Conservation (phyloP, 1,140 invertebrate species). For the Lordiphosa mommai region DNA sequence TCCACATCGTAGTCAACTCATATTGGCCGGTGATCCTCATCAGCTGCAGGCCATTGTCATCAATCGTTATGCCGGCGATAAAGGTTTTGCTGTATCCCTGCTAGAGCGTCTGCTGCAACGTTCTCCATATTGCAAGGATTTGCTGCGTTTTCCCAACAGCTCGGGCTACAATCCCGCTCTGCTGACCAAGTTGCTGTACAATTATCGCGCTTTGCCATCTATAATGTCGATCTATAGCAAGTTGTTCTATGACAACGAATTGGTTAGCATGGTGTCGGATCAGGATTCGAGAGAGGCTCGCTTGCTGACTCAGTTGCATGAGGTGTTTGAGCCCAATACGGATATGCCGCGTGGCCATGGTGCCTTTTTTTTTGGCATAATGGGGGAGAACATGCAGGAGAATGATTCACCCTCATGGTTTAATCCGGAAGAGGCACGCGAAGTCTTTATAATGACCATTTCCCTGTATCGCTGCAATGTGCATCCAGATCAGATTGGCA, state of each 20-base stretch:
- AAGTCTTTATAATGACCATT: slow-evolving; percentile 81
- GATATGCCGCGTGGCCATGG: slow-evolving; percentile 82
- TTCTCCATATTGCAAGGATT: slow-evolving; percentile 85
- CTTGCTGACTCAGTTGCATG: slow-evolving; percentile 24
- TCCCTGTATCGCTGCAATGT: slow-evolving; percentile 85
- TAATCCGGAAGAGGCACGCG: slow-evolving; percentile 91
- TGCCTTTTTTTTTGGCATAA: slow-evolving; percentile 90
- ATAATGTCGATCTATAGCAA: slow-evolving; percentile 88
- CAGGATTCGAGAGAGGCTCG: slow-evolving; percentile 43
- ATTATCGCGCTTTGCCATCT: slow-evolving; percentile 89
- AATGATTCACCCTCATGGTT: slow-evolving; percentile 92
- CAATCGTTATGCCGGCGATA: slow-evolving; percentile 83
- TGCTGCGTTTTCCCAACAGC: slow-evolving; percentile 76
- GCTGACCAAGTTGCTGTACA: slow-evolving; percentile 87
- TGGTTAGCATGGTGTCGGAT: slow-evolving; percentile 68
- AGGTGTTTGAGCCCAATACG: not conserved
- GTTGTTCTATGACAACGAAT: slow-evolving; percentile 87
- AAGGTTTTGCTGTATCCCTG: slow-evolving; percentile 86
- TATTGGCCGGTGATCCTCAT: slow-evolving; percentile 94
- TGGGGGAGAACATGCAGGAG: slow-evolving; percentile 87
- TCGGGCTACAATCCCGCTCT: slow-evolving; percentile 84
- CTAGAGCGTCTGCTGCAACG: slow-evolving; percentile 85
- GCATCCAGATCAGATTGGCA: slow-evolving; percentile 87
- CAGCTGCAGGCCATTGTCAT: slow-evolving; percentile 93
- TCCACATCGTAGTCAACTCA: slow-evolving; percentile 83